Percentiles rank a stretch among this genome's conserved stretches.
phyloP scores from a whole-genome alignment of 1,140 invertebrate species.

The Sinonovacula constricta region DNA sequence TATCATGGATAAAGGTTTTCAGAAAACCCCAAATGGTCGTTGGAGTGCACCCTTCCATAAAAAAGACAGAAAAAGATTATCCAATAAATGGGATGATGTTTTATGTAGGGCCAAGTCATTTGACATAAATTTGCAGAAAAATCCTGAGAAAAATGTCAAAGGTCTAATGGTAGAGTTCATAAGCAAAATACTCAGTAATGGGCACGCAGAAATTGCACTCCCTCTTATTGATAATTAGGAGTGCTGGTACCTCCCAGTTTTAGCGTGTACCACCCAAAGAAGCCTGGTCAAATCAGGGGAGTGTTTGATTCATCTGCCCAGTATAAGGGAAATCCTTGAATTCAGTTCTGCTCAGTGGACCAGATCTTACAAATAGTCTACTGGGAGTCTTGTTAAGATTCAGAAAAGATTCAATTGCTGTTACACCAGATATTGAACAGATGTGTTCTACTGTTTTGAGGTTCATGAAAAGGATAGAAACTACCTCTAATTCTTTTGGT shows the following conservation, averaged over 20 bases:
- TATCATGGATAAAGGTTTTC: slow-evolving; percentile 46
- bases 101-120: slow-evolving; percentile 35
- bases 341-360: slow-evolving; percentile 60
- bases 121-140: slow-evolving; percentile 33
- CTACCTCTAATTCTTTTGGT: slow-evolving; percentile 52
- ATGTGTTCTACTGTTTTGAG: slow-evolving; percentile 57
- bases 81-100: too few species aligned
- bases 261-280: slow-evolving; percentile 58
- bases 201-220: slow-evolving; percentile 56
- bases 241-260: slow-evolving; percentile 58
- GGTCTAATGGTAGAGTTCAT: slow-evolving; percentile 45
- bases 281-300: slow-evolving; percentile 39
- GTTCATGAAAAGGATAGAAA: slow-evolving; percentile 46
- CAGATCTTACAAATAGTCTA: slow-evolving; percentile 72
- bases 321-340: slow-evolving; percentile 48
- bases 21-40: slow-evolving; percentile 1
- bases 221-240: not conserved
- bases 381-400: slow-evolving; percentile 27
- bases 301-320: slow-evolving; percentile 56
- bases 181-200: slow-evolving; percentile 10
- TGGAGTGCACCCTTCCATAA: slow-evolving; percentile 47
- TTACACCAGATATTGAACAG: slow-evolving; percentile 37
- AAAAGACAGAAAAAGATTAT: too few species aligned
- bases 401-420: slow-evolving; percentile 14
- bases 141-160: slow-evolving; percentile 45